phyloP scores from a whole-genome alignment of 2,797 vertebrate species.

The Pseudochaenichthys georgianus region DNA sequence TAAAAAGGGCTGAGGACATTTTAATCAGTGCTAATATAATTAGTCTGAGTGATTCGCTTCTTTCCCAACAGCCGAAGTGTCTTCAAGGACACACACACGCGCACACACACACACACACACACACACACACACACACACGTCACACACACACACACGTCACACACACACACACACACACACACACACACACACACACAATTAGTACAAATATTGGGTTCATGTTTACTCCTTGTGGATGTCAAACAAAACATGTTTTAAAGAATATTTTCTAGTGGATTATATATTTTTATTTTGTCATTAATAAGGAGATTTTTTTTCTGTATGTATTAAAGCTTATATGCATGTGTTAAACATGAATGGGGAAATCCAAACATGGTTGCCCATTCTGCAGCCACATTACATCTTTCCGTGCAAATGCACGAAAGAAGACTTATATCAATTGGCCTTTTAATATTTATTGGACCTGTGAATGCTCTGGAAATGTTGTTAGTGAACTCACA shows the following conservation, averaged over 20 bases:
- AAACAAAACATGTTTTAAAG: not conserved
- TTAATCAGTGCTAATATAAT: constrained; percentile 50
- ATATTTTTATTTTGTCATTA: no score
- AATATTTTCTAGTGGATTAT: no score
- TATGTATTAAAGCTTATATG: no score
- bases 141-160: not conserved
- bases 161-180: no score
- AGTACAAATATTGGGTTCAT: not conserved
- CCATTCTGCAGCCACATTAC: no score
- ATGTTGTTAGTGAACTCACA: not conserved
- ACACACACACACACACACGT: not conserved
- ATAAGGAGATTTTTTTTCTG: no score
- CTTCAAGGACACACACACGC: constrained; percentile 2
- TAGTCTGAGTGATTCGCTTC: constrained; percentile 37
- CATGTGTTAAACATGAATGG: no score
- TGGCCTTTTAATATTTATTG: no score
- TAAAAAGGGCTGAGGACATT: constrained; percentile 24
- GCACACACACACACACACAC: no score
- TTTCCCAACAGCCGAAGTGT: not conserved
- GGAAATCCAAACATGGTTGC: not conserved
- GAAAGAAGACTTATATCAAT: no score
- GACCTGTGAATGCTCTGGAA: not conserved
- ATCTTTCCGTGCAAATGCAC: no score
- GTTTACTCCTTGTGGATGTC: not conserved
- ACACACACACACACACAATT: not conserved